Evolutionary conservation across 2,113 vertebrate species (phyloP).

Genomic region (Brienomyrus longianalis): DNA sequence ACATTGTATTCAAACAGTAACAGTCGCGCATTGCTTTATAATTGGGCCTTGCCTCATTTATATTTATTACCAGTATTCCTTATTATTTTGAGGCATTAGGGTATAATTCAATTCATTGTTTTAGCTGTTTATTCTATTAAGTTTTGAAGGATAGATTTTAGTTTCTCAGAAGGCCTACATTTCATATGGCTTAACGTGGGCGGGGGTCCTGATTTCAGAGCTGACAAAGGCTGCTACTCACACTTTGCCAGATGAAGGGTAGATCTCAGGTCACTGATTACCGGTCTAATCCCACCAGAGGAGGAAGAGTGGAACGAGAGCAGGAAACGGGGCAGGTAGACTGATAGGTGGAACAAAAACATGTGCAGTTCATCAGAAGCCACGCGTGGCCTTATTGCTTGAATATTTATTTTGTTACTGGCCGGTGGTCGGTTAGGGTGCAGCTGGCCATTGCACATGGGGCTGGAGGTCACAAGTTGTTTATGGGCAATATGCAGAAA

Average conservation of each 20-base stretch:
- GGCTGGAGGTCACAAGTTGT: neutral
- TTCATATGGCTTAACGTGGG: neutral
- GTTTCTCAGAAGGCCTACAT: neutral
- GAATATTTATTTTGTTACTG: neutral
- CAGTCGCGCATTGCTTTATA: neutral
- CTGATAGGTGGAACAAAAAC: neutral
- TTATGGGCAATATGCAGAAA: slow-evolving; percentile 4
- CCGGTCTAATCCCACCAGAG: neutral
- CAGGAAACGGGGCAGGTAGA: neutral
- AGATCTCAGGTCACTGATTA: neutral
- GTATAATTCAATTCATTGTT: neutral
- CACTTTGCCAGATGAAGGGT: neutral
- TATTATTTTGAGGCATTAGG: neutral
- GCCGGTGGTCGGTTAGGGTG: neutral
- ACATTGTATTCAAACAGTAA: neutral
- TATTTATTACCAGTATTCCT: neutral
- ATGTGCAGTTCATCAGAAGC: neutral
- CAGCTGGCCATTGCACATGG: neutral
- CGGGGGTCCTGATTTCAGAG: neutral
- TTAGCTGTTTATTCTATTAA: neutral
- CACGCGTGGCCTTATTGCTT: neutral
- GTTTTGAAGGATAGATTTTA: neutral
- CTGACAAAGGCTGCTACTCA: neutral
- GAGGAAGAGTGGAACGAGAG: neutral
- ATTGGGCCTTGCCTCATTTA: neutral